phyloP scores from a whole-genome alignment of 2,888 invertebrate species.

The Drosophila kanekoi region DNA sequence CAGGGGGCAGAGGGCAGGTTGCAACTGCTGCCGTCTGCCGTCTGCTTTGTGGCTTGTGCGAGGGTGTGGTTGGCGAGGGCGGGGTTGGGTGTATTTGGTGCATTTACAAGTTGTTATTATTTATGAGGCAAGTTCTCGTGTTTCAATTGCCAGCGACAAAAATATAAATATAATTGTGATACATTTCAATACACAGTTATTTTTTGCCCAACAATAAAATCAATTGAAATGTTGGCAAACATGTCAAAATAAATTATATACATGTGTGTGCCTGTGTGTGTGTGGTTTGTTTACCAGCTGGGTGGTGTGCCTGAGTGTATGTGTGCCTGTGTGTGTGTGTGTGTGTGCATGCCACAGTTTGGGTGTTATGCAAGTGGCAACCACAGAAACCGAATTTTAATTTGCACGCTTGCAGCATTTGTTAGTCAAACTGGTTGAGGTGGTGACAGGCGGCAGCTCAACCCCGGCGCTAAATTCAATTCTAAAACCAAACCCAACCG shows the following conservation, averaged over 20 bases:
- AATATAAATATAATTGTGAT: conserved; percentile 72
- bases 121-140: conserved; percentile 69
- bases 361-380: conserved; percentile 78
- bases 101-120: conserved; percentile 77
- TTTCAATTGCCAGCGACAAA: conserved; percentile 59
- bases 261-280: conserved; percentile 38
- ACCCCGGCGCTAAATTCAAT: conserved; percentile 14
- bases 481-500: conserved; percentile 29
- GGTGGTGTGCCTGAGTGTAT: conserved; percentile 28
- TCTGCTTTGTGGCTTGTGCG: conserved; percentile 69
- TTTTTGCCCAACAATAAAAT: conserved; percentile 79
- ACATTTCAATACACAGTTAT: conserved; percentile 70
- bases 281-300: conserved; percentile 67
- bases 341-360: conserved; percentile 44
- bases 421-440: conserved; percentile 68
- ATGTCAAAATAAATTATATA: conserved; percentile 85
- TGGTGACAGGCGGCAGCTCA: conserved; percentile 15
- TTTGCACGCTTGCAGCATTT: conserved; percentile 81
- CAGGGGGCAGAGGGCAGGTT: background rate
- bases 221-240: conserved; percentile 85
- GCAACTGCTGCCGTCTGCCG: conserved; percentile 25
- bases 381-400: conserved; percentile 81
- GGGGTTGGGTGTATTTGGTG: conserved; percentile 17
- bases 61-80: conserved; percentile 5
- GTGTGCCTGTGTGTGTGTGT: conserved; percentile 26